Percentiles rank a stretch among this genome's conserved stretches.
These are phyloP conservation scores for Lordiphosa clarofinis DNA, from an alignment of 1,140 invertebrate genomes.

Conservation along the genomic window DNA sequence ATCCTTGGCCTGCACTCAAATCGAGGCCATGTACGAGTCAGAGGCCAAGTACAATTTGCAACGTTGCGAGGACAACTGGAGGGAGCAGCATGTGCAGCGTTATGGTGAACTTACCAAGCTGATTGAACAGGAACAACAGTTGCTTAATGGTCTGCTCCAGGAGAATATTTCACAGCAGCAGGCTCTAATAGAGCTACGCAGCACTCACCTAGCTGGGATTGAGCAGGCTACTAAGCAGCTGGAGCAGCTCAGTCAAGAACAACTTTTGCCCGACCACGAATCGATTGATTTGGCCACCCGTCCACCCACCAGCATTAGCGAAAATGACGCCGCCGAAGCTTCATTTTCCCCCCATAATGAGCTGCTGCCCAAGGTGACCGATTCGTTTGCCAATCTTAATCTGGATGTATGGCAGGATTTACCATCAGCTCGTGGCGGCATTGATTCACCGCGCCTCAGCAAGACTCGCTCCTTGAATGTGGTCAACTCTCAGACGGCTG, in stretches of 20 bases:
- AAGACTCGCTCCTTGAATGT: constrained; percentile 61
- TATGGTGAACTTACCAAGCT: constrained; percentile 44
- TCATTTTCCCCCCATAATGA: constrained; percentile 1
- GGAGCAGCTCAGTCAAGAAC: constrained; percentile 68
- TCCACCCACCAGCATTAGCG: background rate
- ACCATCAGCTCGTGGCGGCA: constrained; percentile 34
- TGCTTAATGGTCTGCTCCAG: constrained; percentile 50
- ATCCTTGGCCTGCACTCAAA: constrained; percentile 32
- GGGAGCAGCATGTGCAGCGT: constrained; percentile 57
- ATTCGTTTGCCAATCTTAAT: constrained; percentile 67
- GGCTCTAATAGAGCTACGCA: constrained; percentile 73
- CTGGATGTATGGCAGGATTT: constrained; percentile 66
- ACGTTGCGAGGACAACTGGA: constrained; percentile 64
- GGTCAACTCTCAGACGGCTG: constrained; percentile 51
- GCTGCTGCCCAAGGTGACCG: constrained; percentile 32
- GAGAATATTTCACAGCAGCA: constrained; percentile 77
- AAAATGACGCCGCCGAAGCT: background rate
- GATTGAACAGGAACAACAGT: constrained; percentile 43
- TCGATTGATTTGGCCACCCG: background rate
- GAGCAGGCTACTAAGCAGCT: constrained; percentile 80
- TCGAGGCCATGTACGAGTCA: constrained; percentile 79
- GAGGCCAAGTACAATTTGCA: constrained; percentile 68
- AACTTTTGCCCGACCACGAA: constrained; percentile 2
- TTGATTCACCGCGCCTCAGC: constrained; percentile 36
- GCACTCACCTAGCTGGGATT: constrained; percentile 75